Base-by-base conservation (phyloP, 2,888 invertebrate species). In the Silvanus unidentatus region DNA sequence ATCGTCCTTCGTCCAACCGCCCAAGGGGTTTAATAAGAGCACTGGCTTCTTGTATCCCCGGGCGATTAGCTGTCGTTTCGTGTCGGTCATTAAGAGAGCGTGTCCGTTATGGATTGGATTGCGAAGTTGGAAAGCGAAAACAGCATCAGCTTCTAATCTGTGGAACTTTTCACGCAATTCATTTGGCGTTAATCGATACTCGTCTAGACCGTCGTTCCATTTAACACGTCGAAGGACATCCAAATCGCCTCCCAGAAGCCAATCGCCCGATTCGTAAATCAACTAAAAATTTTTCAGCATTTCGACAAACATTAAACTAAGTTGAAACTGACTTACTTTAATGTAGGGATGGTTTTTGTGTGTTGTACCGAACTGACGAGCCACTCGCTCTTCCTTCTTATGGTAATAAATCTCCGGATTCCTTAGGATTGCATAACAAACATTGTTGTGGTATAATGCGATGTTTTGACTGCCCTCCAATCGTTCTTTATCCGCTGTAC, bases 21-120 rank as follows among this genome's bases (percentile, higher is more conserved):
- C 78, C 11, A 98, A 75, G 1, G 98, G 98, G 76, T 98, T 97
- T n/a, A 98, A 75, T 1, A 98, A 75, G 4, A 98, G 75, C 2
- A 97, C 88, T 0, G 98, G 97, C 63, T 92, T 94, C 70, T 88
- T 88, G 72, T 85, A 95, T 5, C 95, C 93, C 16, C 53, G 53
- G 36, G 52, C 50, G 10, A 41, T 44, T 37, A 95, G 76, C 56
- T 86, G 85, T 16, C 82, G 78, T 43, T 83, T 82, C 0, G 94
- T 94, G 65, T 94, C 93, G 74, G 89, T 88, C 96, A 98, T 98
- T 44, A 98, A 77, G 16, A 98, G 76, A 0, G 96, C 97, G 71
- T 98, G 97, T 0, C 98, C 98, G 68, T 98, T 98, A 74, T 98
- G 98, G 53, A 98, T 92, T 1, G 98, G 98, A 74, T 98, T 98